Evolutionary conservation across 2,888 invertebrate species (phyloP).

Genomic region (Limnephilus lunatus): DNA sequence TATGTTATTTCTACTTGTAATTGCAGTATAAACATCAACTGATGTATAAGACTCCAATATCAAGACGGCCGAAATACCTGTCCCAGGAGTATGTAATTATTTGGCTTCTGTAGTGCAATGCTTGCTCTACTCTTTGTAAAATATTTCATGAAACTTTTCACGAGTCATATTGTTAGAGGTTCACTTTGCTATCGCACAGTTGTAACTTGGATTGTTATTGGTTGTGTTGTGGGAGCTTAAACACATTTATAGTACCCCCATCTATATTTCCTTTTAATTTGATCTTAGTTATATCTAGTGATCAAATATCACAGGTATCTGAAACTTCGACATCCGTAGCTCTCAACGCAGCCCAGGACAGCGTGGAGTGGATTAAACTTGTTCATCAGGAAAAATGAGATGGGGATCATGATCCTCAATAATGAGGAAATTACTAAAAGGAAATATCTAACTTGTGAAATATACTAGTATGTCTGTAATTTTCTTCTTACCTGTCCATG

Average conservation of each 20-base stretch:
- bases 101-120: no score
- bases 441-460: not conserved
- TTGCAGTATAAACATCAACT: no score
- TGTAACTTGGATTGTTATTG: not conserved
- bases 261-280: not conserved
- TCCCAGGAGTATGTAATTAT: not conserved
- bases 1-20: no score
- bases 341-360: no score
- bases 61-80: not conserved
- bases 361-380: no score
- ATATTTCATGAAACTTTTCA: not conserved
- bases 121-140: not conserved
- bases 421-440: no score
- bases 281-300: not conserved
- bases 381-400: no score
- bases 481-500: slow-evolving; percentile 81
- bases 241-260: not conserved
- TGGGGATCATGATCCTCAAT: no score
- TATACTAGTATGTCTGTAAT: not conserved
- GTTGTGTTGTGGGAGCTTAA: not conserved
- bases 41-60: not conserved
- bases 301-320: no score
- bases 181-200: not conserved
- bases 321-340: no score
- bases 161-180: not conserved